A percentile compares a stretch with the other conserved stretches of the same genome.
Conservation (phyloP, 1,140 invertebrate genomes). For the Drosophila baimaii region DNA sequence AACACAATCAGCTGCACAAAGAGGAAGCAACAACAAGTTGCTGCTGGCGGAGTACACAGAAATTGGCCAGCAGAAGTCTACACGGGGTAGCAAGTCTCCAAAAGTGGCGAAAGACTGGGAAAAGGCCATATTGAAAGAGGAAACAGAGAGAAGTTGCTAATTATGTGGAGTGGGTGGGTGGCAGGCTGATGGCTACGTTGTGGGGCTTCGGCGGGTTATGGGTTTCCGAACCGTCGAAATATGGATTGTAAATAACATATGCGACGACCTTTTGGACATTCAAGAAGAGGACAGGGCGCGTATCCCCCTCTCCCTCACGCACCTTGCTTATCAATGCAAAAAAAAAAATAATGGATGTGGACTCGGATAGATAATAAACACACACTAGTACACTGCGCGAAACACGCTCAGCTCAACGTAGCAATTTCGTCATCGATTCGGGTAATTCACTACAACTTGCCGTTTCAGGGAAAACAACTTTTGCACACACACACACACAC, state of each 20-base stretch:
- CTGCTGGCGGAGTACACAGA: conserved; percentile 67
- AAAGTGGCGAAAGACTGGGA: conserved; percentile 52
- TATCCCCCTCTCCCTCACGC: neutral
- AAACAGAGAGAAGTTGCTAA: conserved; percentile 40
- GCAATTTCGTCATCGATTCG: conserved; percentile 75
- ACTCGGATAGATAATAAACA: conserved; percentile 50
- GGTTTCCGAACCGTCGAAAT: conserved; percentile 45
- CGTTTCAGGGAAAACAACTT: conserved; percentile 78
- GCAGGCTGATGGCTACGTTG: conserved; percentile 27
- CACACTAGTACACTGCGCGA: conserved; percentile 22
- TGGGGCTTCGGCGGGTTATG: conserved; percentile 58
- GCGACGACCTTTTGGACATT: conserved; percentile 62
- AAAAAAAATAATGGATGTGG: conserved; percentile 12
- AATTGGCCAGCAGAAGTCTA: conserved; percentile 69
- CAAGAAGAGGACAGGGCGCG: conserved; percentile 15
- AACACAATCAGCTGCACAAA: conserved; percentile 53
- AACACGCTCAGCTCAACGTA: conserved; percentile 17
- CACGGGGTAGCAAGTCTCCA: conserved; percentile 46
- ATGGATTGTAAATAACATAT: conserved; percentile 52
- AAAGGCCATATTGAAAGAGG: conserved; percentile 45
- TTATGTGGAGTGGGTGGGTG: conserved; percentile 37
- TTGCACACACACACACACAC: conserved; percentile 46
- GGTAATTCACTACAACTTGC: conserved; percentile 56
- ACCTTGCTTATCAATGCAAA: conserved; percentile 69
- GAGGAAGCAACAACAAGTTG: conserved; percentile 77